Evolutionary conservation across 1,140 invertebrate species (phyloP).

Genomic region (Ips nitidus): DNA sequence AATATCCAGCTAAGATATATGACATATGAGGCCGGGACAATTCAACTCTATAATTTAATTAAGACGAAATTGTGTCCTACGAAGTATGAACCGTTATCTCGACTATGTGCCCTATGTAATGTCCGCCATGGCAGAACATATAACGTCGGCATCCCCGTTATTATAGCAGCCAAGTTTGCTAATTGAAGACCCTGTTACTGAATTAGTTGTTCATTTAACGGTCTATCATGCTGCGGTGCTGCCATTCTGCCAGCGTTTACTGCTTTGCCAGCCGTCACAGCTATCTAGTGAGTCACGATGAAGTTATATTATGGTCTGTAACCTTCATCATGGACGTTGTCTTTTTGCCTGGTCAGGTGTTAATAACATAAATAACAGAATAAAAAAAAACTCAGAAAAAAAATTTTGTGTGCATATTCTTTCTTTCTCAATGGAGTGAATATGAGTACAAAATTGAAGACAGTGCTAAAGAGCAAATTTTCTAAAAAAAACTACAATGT

Average conservation of each 20-base stretch:
- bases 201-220: constrained; percentile 49
- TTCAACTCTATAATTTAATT: constrained; percentile 38
- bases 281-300: not conserved
- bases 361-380: too few species aligned
- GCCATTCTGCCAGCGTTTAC: constrained; percentile 40
- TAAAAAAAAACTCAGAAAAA: too few species aligned
- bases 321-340: too few species aligned
- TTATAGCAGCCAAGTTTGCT: constrained; percentile 46
- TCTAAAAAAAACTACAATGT: too few species aligned
- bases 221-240: constrained; percentile 43
- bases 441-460: too few species aligned
- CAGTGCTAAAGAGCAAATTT: too few species aligned
- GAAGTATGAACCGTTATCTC: constrained; percentile 38
- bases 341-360: too few species aligned
- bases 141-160: constrained; percentile 33
- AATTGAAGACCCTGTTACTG: constrained; percentile 48
- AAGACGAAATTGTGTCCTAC: constrained; percentile 39
- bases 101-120: constrained; percentile 37
- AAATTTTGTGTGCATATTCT: too few species aligned
- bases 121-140: constrained; percentile 33
- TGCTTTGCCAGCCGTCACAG: constrained; percentile 34
- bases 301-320: too few species aligned
- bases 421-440: too few species aligned
- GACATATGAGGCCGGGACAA: too few species aligned
- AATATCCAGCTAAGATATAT: too few species aligned